Percentiles rank a stretch among this genome's conserved stretches.
Conservation (phyloP, 2,113 vertebrate species). For the Stigmatopora nigra region DNA sequence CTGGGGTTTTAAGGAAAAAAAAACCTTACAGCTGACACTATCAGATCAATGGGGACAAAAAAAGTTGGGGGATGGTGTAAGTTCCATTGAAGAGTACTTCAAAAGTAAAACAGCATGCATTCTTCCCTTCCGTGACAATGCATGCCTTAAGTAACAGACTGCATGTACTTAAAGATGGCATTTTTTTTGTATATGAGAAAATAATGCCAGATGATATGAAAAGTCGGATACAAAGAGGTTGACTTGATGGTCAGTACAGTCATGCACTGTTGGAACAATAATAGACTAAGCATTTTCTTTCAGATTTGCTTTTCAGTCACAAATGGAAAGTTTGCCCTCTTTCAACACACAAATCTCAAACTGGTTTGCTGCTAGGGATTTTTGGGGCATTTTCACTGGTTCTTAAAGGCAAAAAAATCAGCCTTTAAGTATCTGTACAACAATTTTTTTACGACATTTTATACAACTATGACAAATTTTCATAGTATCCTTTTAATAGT, state of each 20-base stretch:
- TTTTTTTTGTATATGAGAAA: not conserved
- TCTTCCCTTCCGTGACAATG: not conserved
- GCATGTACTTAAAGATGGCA: not conserved
- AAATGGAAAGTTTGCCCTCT: not conserved
- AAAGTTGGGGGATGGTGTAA: not conserved
- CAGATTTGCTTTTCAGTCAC: not conserved
- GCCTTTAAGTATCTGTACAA: not conserved
- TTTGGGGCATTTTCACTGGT: not conserved
- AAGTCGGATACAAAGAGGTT: not conserved
- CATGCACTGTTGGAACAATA: not conserved
- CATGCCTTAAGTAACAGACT: constrained; percentile 26
- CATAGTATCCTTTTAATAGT: not conserved
- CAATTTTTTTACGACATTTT: not conserved
- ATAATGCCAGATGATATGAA: not conserved
- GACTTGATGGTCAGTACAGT: not conserved
- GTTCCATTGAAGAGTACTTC: not conserved
- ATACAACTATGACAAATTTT: not conserved
- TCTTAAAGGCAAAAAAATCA: not conserved
- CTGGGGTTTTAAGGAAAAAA: not conserved
- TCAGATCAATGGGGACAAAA: constrained; percentile 3
- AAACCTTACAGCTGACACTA: constrained; percentile 5
- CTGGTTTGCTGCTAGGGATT: not conserved
- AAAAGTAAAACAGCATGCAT: not conserved
- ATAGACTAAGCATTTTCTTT: not conserved
- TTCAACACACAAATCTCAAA: not conserved